Conservation (phyloP, 2,888 invertebrate genomes). For the Amiota minor region DNA sequence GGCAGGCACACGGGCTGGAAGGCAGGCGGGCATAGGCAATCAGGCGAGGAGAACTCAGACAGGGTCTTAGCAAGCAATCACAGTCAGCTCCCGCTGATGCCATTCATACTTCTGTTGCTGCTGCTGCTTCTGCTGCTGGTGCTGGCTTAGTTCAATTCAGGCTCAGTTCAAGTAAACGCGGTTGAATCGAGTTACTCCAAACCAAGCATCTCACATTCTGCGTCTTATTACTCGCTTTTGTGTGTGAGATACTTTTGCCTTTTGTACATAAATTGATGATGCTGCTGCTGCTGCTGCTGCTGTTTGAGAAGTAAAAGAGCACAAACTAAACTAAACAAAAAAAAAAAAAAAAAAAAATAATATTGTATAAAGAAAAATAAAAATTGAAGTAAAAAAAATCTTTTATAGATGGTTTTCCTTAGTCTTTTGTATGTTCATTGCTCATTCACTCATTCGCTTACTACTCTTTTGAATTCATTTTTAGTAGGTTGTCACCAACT, state of each 20-base stretch:
- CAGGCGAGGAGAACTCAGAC: too few relatives aligned
- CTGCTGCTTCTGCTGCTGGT: not conserved
- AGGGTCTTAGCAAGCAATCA: not conserved
- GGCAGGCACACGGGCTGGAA: conserved; percentile 14
- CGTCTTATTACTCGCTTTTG: conserved; percentile 25
- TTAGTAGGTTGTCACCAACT: conserved; percentile 21
- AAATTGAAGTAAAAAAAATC: not conserved
- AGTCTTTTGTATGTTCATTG: not conserved
- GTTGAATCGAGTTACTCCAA: too few relatives aligned
- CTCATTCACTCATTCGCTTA: not conserved
- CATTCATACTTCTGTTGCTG: not conserved
- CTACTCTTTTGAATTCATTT: conserved; percentile 12
- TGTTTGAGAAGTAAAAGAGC: conserved; percentile 66
- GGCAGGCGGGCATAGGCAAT: not conserved
- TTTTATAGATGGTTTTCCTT: conserved; percentile 4
- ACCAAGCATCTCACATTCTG: not conserved
- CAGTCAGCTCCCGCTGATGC: not conserved
- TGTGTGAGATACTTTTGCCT: not conserved
- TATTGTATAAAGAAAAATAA: too few relatives aligned
- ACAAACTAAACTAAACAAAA: conserved; percentile 35
- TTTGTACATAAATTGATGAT: too few relatives aligned
- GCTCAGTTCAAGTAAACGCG: not conserved
- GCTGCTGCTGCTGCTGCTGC: conserved; percentile 37
- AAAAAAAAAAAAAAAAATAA: too few relatives aligned
- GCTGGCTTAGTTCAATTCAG: conserved; percentile 3